Conservation (phyloP, 2,797 vertebrate species). For the Melanogrammus aeglefinus region DNA sequence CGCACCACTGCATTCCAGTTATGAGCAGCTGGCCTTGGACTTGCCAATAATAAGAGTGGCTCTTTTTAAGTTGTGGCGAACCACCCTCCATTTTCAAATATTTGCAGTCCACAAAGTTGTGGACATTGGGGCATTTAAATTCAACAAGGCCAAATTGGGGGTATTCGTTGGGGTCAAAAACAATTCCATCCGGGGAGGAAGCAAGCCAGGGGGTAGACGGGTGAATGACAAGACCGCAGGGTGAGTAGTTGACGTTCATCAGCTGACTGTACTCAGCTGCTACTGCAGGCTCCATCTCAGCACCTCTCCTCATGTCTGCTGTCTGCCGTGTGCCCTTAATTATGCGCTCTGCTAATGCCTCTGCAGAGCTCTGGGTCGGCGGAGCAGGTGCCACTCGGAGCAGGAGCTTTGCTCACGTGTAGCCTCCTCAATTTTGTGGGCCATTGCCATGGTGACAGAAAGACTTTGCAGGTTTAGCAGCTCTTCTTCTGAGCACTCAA, state of each 20-base stretch:
- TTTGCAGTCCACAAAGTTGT: constrained; percentile 10
- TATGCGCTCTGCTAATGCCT: constrained; percentile 6
- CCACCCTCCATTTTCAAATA: constrained; percentile 13
- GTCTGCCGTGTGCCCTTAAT: constrained; percentile 6
- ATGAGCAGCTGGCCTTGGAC: too few relatives aligned
- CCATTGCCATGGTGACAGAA: too few relatives aligned
- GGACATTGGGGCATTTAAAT: constrained; percentile 14
- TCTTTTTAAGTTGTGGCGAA: constrained; percentile 1
- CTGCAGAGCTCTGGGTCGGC: constrained; percentile 6
- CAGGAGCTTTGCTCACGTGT: constrained; percentile 7
- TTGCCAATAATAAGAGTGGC: constrained; percentile 7
- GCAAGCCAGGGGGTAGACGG: background rate
- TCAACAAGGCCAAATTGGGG: background rate
- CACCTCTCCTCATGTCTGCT: too few relatives aligned
- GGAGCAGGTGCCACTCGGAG: background rate
- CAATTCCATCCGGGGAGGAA: too few relatives aligned
- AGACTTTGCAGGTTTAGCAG: too few relatives aligned
- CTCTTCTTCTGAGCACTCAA: too few relatives aligned
- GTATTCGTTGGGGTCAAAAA: background rate
- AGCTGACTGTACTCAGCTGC: too few relatives aligned
- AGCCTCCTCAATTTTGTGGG: background rate
- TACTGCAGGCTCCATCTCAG: too few relatives aligned
- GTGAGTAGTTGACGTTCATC: constrained; percentile 12
- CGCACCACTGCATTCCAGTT: too few relatives aligned
- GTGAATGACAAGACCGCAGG: constrained; percentile 2